Evolutionary conservation across 2,888 invertebrate species (phyloP).

Genomic region (Eupithecia insigniata): DNA sequence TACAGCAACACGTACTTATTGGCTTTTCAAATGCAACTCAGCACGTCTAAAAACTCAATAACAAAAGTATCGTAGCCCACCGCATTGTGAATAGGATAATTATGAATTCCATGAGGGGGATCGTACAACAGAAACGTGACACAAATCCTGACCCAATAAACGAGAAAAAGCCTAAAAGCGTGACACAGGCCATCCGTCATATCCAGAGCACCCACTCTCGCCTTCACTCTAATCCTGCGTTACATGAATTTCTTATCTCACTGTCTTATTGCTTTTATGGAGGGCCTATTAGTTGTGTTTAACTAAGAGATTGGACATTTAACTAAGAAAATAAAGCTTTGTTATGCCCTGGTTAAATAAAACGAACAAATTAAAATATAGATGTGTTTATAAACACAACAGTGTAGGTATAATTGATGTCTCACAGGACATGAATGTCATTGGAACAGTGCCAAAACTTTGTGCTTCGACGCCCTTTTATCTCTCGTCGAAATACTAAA

Average conservation of each 20-base stretch:
- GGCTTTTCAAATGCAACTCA: slow-evolving; percentile 34
- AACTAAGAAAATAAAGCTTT: slow-evolving; percentile 5
- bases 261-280: slow-evolving; percentile 18
- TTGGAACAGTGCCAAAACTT: slow-evolving; percentile 70
- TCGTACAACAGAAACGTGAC: slow-evolving; percentile 63
- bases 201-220: slow-evolving; percentile 53
- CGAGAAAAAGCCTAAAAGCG: slow-evolving; percentile 52
- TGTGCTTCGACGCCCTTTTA: slow-evolving; percentile 70
- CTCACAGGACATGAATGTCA: slow-evolving; percentile 62
- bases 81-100: slow-evolving; percentile 58
- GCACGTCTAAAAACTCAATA: slow-evolving; percentile 50
- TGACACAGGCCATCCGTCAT: slow-evolving; percentile 56
- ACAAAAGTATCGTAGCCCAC: slow-evolving; percentile 52
- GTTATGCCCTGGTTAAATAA: slow-evolving; percentile 12
- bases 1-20: slow-evolving; percentile 30
- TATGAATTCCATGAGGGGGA: slow-evolving; percentile 65
- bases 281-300: slow-evolving; percentile 17
- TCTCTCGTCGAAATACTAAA: slow-evolving; percentile 65
- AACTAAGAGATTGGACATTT: slow-evolving; percentile 20
- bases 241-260: slow-evolving; percentile 31
- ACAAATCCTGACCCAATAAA: slow-evolving; percentile 67
- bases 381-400: slow-evolving; percentile 70
- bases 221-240: slow-evolving; percentile 34
- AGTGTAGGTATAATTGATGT: slow-evolving; percentile 54
- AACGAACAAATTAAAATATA: slow-evolving; percentile 37